These are phyloP conservation scores for Eupithecia insigniata DNA, from an alignment of 2,888 invertebrate species.

Conservation along the genomic window DNA sequence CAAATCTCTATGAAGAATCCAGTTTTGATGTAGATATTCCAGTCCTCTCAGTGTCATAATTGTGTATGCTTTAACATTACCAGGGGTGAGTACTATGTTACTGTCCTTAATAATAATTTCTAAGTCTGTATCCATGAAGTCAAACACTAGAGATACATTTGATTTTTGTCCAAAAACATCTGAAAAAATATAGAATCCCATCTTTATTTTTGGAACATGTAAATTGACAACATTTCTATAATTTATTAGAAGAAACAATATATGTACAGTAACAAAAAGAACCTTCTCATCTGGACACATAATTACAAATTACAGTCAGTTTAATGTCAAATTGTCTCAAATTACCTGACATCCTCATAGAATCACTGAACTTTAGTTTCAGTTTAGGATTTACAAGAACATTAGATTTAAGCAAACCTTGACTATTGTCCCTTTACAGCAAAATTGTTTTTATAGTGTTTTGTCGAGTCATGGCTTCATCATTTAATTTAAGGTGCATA, in stretches of 20 bases:
- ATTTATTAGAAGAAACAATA: background rate
- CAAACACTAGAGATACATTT: conserved; percentile 98
- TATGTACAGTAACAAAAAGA: background rate
- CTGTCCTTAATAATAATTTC: conserved; percentile 97
- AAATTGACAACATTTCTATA: background rate
- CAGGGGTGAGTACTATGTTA: conserved; percentile 93
- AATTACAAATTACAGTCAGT: too few species aligned
- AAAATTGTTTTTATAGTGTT: too few species aligned
- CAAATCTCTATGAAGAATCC: conserved; percentile 98
- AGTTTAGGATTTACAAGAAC: too few species aligned
- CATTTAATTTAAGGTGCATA: too few species aligned
- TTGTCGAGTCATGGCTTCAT: too few species aligned
- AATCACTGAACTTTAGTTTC: too few species aligned
- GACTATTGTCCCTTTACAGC: too few species aligned
- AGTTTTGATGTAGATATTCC: conserved; percentile 97
- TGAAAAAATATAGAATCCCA: conserved; percentile 51
- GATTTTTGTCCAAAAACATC: conserved; percentile 99
- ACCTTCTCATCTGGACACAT: background rate
- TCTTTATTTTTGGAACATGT: background rate
- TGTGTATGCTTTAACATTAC: conserved; percentile 97
- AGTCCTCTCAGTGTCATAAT: conserved; percentile 97
- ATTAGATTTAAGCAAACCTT: too few species aligned
- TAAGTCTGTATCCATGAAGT: conserved; percentile 99
- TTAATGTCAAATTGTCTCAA: too few species aligned
- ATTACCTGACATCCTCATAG: too few species aligned